Evolutionary conservation across 2,797 vertebrate genomes (phyloP), one percentile per base, ranked within the genome.

Genomic region (Molothrus aeneus): DNA sequence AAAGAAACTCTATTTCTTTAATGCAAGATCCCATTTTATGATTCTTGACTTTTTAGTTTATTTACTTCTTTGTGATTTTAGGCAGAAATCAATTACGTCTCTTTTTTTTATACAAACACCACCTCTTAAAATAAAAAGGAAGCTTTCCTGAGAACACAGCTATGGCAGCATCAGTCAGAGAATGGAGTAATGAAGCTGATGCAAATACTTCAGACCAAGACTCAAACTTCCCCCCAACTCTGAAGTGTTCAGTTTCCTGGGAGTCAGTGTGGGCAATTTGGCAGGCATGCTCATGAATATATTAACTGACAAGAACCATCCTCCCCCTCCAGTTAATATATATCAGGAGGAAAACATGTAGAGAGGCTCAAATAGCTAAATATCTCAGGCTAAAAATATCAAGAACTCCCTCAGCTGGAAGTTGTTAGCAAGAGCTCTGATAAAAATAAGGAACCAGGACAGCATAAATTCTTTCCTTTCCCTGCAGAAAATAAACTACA

Each of bases 391-490:
- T 95, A 95, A 96, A 96, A 96, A 91, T 95, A 96, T 7, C 81
- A 82, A 93, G 88, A 93, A 96, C 94, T 97, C 84, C 86, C 94
- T 96, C 95, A 96, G 84, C 93, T 96, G 91, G 92, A 95, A 94
- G 91, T 15, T 85, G 94, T 94, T 94, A 94, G 71, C 83, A 92
- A 90, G 83, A 92, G 36, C 66, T 86, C 84, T 86, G 88, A 93
- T 65, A 94, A 94, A 97, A 97, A 93, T 83, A 93, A 85, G 92
- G 84, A 96, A 94, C 65, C 45, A 91, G 79, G 59, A 80, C 57
- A 85, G 84, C 81, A 94, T 25, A 90, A 92, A 93, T 95, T 89
- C 86, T 87, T 93, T 90, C 88, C 73, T 74, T 91, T 95, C 81
- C 57, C 71, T 71, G 72, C 65, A 96, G 56, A 96, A 96, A 93